Base-by-base conservation (phyloP, 2,888 invertebrate genomes). In the Siphonodentalium dalli region DNA sequence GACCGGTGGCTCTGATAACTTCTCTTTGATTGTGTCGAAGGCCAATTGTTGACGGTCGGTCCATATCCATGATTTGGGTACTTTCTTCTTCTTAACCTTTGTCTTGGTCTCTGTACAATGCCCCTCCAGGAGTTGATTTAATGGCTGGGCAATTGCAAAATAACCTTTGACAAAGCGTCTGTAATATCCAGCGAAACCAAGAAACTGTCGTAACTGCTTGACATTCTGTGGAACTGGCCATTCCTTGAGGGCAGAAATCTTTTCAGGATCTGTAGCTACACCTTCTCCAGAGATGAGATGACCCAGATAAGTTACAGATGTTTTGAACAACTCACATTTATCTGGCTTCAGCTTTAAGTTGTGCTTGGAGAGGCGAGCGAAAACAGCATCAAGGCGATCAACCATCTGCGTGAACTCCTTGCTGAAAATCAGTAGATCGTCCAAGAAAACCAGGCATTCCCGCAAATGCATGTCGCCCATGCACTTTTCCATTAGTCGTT, bases 401-500 rank as follows among this genome's bases (percentile, higher is more conserved):
- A 48, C n/a, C 21, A 43, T 48, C 18, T 49, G 38, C 7, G 48
- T 27, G 20, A 55, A 41, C 1, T 42, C 29, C 15, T 18, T 44
- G 11, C 37, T 38, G 31, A 49, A 54, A 11, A 54, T 43, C 0
- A 43, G 31, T 1, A 54, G 23, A 18, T 54, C 54, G 26, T 54
- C 54, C 6, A 54, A 2, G 21, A 40, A 52, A 11, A 56, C 33
- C 2, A 56, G 42, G 37, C 46, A 52, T 11, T 56, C 52, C 13
- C 24, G 26, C 3, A 56, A 21, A 28, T 52, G 27, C 18, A 56
- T 27, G 7, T 52, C 46, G 2, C 45, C 54, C 54, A 54, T 49
- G 28, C 49, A 49, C n/a, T 21, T 33, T 29, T 54, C 58, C 54
- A 54, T 55, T 2, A 58, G 34, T 11, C 62, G 38, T 43, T 74